phyloP scores from a whole-genome alignment of 1,140 invertebrate genomes.

The Acromyrmex echinatior region DNA sequence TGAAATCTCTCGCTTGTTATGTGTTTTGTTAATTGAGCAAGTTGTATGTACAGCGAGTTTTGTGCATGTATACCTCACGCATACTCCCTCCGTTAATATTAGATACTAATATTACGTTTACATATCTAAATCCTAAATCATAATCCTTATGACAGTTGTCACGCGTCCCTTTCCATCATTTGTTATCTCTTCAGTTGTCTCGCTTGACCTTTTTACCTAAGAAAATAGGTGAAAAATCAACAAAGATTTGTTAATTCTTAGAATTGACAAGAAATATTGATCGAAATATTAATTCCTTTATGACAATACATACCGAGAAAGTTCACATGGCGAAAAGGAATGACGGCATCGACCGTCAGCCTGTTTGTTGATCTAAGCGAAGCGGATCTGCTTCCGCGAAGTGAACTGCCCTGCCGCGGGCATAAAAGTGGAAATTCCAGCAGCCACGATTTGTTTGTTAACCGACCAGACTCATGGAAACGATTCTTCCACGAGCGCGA shows the following conservation, averaged over 20 bases:
- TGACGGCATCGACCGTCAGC: constrained; percentile 45
- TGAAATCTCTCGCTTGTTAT: constrained; percentile 80
- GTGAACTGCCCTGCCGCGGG: constrained; percentile 72
- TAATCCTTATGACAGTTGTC: neutral
- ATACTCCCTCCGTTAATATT: constrained; percentile 9
- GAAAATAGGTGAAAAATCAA: too few relatives aligned
- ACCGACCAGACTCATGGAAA: constrained; percentile 70
- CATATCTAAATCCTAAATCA: constrained; percentile 36
- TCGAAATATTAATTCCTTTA: neutral
- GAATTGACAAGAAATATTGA: neutral
- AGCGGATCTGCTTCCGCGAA: constrained; percentile 77
- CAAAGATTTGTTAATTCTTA: neutral
- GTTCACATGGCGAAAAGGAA: constrained; percentile 33
- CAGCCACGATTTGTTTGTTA: constrained; percentile 76
- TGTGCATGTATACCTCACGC: neutral
- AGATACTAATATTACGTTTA: constrained; percentile 20
- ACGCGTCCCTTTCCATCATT: too few relatives aligned
- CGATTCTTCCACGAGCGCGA: constrained; percentile 68
- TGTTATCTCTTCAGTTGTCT: neutral
- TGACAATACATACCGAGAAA: constrained; percentile 27
- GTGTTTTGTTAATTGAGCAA: constrained; percentile 76
- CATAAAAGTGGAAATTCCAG: constrained; percentile 78
- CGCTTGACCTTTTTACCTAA: neutral
- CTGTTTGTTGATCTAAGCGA: constrained; percentile 76
- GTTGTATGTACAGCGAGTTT: neutral